Conservation (phyloP, 1,140 invertebrate species). For the Halictus rubicundus region DNA sequence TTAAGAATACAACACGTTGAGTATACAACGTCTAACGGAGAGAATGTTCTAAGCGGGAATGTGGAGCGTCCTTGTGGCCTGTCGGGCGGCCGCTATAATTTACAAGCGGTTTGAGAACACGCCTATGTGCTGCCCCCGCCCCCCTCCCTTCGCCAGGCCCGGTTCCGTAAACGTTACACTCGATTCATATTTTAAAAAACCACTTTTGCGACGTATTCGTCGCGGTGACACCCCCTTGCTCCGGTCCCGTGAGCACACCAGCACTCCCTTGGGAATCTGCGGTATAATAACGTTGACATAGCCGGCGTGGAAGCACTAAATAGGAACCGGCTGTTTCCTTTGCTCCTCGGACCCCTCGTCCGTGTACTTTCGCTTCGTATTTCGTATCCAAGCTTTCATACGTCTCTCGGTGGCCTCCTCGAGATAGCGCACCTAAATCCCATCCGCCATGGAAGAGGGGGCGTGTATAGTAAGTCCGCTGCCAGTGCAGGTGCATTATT, state of each 20-base stretch:
- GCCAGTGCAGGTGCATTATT: constrained; percentile 57
- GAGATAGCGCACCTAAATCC: constrained; percentile 52
- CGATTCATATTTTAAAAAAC: constrained; percentile 71
- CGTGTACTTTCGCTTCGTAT: constrained; percentile 48
- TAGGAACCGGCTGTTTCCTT: constrained; percentile 55
- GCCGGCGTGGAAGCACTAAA: constrained; percentile 67
- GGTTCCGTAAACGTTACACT: constrained; percentile 31
- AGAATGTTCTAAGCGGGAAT: background rate
- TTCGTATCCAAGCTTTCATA: constrained; percentile 45
- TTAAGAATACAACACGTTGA: no score
- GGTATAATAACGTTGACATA: constrained; percentile 76
- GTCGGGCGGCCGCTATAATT: constrained; percentile 32
- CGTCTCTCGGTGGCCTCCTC: constrained; percentile 34
- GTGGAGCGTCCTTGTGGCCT: constrained; percentile 25
- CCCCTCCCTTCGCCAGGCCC: background rate
- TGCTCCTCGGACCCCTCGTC: background rate
- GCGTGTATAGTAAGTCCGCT: background rate
- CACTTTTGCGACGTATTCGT: constrained; percentile 68
- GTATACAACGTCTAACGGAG: background rate
- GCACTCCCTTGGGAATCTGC: constrained; percentile 69
- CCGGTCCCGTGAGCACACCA: constrained; percentile 34
- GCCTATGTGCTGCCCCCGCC: background rate
- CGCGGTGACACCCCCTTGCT: constrained; percentile 37
- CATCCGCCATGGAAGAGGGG: constrained; percentile 22
- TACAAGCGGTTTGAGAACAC: constrained; percentile 17